Conservation (phyloP, 2,113 vertebrate species). For the Kryptolebias marmoratus region DNA sequence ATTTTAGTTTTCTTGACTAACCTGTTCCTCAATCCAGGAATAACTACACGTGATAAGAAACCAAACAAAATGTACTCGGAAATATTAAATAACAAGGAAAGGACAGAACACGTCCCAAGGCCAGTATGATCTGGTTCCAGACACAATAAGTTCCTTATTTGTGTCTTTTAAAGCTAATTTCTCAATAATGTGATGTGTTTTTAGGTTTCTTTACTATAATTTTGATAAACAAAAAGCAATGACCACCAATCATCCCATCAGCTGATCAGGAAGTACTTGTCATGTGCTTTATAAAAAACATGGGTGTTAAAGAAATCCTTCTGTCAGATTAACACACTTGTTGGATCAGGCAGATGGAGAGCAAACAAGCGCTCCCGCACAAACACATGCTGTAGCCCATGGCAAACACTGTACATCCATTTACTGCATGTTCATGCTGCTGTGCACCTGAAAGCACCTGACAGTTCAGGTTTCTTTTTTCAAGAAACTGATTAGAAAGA, state of each 20-base stretch:
- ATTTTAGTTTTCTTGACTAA: background rate
- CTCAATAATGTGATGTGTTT: background rate
- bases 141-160: background rate
- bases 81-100: background rate
- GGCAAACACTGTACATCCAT: conserved; percentile 6
- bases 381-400: conserved; percentile 10
- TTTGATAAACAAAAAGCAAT: background rate
- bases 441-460: conserved; percentile 12
- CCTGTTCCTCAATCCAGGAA: background rate
- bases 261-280: background rate
- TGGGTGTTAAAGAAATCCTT: background rate
- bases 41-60: background rate
- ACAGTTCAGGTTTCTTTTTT: background rate
- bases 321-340: background rate
- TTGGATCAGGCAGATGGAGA: background rate
- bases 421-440: background rate
- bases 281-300: background rate
- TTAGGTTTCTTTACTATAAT: too few relatives aligned
- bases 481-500: background rate
- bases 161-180: background rate
- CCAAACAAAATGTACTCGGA: background rate
- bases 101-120: background rate
- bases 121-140: background rate
- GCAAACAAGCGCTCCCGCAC: conserved; percentile 24
- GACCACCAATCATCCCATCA: background rate